phyloP scores from a whole-genome alignment of 2,888 invertebrate genomes.

The Volucella inflata region DNA sequence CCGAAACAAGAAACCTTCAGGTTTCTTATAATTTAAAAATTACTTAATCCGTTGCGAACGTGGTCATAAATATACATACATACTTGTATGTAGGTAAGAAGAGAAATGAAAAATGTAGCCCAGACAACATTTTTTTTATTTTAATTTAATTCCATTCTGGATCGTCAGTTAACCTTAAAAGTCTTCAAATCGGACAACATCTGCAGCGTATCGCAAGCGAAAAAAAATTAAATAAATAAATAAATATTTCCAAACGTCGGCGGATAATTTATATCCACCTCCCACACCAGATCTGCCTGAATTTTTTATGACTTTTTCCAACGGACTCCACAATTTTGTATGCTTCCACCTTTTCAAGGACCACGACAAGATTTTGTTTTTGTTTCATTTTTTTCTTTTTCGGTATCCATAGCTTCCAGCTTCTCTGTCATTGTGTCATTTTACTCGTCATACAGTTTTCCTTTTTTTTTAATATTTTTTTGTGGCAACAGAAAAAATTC shows the following conservation, averaged over 20 bases:
- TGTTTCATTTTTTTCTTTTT: conserved; percentile 5
- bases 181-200: conserved; percentile 25
- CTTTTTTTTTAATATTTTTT: conserved; percentile 6
- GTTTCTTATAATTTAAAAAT: too few relatives aligned
- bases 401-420: conserved; percentile 28
- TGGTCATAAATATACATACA: too few relatives aligned
- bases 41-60: too few relatives aligned
- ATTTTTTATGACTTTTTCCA: not conserved
- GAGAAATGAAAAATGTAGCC: too few relatives aligned
- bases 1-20: too few relatives aligned
- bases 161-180: not conserved
- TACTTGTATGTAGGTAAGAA: too few relatives aligned
- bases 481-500: conserved; percentile 15
- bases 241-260: conserved; percentile 24
- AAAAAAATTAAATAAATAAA: conserved; percentile 10
- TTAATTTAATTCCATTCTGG: too few relatives aligned
- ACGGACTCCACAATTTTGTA: not conserved
- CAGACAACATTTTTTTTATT: too few relatives aligned
- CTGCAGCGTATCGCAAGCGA: conserved; percentile 3
- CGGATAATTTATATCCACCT: conserved; percentile 39
- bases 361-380: conserved; percentile 33
- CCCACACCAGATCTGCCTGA: not conserved
- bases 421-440: conserved; percentile 30
- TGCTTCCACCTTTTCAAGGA: conserved; percentile 20
- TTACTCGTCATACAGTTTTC: not conserved